A percentile compares a stretch with the other conserved stretches of the same genome.
Conservation (phyloP, 2,888 invertebrate genomes). For the Drosophila crucigera region DNA sequence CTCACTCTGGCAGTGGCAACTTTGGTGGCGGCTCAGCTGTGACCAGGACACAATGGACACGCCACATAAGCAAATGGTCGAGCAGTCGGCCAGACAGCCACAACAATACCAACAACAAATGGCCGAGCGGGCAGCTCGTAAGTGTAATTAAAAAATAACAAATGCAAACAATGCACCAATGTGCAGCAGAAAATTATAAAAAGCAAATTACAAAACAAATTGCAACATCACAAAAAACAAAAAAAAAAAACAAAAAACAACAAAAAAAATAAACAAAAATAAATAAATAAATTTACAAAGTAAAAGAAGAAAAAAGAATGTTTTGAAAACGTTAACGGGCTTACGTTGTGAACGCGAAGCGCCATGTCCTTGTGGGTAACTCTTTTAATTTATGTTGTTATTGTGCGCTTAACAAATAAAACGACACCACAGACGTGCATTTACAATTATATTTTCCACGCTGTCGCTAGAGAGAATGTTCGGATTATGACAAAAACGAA, state of each 20-base stretch:
- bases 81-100: slow-evolving; percentile 28
- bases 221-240: slow-evolving; percentile 15
- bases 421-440: slow-evolving; percentile 22
- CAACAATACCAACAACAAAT: slow-evolving; percentile 23
- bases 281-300: slow-evolving; percentile 16
- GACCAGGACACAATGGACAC: slow-evolving; percentile 63
- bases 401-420: slow-evolving; percentile 46
- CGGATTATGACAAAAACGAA: slow-evolving; percentile 43
- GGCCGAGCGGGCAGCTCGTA: slow-evolving; percentile 24
- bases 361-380: slow-evolving; percentile 56
- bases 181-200: slow-evolving; percentile 47
- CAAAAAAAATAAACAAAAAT: slow-evolving; percentile 24
- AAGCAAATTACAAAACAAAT: slow-evolving; percentile 45
- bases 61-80: slow-evolving; percentile 47
- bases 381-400: slow-evolving; percentile 48
- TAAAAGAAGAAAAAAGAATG: slow-evolving; percentile 26
- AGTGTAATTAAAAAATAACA: slow-evolving; percentile 78
- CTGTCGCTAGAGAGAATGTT: slow-evolving; percentile 23
- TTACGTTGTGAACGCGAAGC: slow-evolving; percentile 47
- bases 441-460: slow-evolving; percentile 37
- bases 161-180: slow-evolving; percentile 49
- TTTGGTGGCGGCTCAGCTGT: slow-evolving; percentile 74
- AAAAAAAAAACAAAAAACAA: slow-evolving; percentile 21
- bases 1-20: slow-evolving; percentile 60
- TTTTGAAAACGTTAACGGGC: slow-evolving; percentile 42